Percentiles rank a stretch among this genome's conserved stretches.
phyloP scores from a whole-genome alignment of 53 echinoderm and acorn worm genomes.

The Mesocentrotus franciscanus region DNA sequence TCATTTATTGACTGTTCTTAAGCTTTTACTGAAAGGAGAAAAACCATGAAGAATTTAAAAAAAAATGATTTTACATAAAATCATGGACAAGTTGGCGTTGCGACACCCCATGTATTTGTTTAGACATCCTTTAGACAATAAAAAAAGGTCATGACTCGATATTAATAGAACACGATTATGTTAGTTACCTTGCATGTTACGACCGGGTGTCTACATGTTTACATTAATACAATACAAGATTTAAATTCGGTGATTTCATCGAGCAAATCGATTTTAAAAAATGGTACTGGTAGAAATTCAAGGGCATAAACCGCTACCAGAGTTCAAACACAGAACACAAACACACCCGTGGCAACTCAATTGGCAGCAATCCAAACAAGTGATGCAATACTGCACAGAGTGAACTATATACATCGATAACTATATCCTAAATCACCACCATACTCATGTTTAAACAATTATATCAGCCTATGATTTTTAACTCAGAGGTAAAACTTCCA shows the following conservation, averaged over 20 bases:
- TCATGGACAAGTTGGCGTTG: too few relatives aligned
- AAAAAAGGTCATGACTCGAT: neutral
- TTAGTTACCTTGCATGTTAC: neutral
- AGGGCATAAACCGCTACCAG: neutral
- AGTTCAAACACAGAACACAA: neutral
- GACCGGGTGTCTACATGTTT: neutral
- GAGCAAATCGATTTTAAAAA: neutral
- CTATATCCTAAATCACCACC: neutral
- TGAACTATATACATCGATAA: neutral
- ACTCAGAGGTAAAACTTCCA: neutral
- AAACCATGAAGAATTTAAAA: too few relatives aligned
- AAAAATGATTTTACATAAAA: too few relatives aligned
- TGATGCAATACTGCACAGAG: neutral
- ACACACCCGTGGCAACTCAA: slow-evolving; percentile 1
- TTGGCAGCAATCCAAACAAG: slow-evolving; percentile 34
- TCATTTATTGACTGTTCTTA: too few relatives aligned
- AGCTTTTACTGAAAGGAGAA: too few relatives aligned
- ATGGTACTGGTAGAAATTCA: neutral
- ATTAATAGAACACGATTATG: neutral
- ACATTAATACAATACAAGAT: neutral
- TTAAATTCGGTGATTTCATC: neutral
- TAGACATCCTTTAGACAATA: neutral
- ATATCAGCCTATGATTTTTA: neutral
- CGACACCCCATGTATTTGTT: neutral
- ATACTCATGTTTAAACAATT: neutral